Percentiles rank a stretch among this genome's conserved stretches.
Conservation (phyloP, 1,140 invertebrate genomes). For the Leptinotarsa lineolata region DNA sequence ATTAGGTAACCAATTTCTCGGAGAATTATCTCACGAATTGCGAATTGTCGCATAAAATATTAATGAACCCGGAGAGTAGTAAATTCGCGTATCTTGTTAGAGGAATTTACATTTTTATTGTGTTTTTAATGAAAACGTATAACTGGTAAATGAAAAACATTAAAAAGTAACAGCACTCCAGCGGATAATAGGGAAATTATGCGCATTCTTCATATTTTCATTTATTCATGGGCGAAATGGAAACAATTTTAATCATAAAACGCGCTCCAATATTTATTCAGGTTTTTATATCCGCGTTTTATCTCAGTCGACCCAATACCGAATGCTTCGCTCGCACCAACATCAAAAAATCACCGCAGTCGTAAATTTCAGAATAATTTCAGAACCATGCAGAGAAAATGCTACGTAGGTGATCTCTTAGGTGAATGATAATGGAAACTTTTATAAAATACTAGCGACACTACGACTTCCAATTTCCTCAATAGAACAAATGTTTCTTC, state of each 20-base stretch:
- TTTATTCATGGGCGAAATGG: slow-evolving; percentile 25
- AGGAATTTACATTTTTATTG: slow-evolving; percentile 30
- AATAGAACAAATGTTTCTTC: too few species aligned
- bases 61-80: slow-evolving; percentile 13
- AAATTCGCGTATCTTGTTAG: slow-evolving; percentile 22
- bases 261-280: slow-evolving; percentile 23
- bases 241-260: slow-evolving; percentile 24
- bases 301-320: background rate
- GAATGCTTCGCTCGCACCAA: background rate
- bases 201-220: slow-evolving; percentile 24
- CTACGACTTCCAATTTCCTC: too few species aligned
- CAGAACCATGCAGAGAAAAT: background rate
- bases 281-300: slow-evolving; percentile 18
- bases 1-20: background rate
- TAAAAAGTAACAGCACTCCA: slow-evolving; percentile 21
- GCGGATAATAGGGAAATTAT: slow-evolving; percentile 24
- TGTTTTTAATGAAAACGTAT: slow-evolving; percentile 31
- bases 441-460: too few species aligned
- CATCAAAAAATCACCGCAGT: background rate
- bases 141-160: slow-evolving; percentile 27
- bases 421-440: too few species aligned
- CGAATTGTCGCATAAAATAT: slow-evolving; percentile 11
- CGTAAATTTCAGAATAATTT: background rate
- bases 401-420: background rate
- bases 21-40: background rate